These are phyloP conservation scores for Drosophila algonquin DNA, from an alignment of 2,888 invertebrate species.

Conservation along the genomic window DNA sequence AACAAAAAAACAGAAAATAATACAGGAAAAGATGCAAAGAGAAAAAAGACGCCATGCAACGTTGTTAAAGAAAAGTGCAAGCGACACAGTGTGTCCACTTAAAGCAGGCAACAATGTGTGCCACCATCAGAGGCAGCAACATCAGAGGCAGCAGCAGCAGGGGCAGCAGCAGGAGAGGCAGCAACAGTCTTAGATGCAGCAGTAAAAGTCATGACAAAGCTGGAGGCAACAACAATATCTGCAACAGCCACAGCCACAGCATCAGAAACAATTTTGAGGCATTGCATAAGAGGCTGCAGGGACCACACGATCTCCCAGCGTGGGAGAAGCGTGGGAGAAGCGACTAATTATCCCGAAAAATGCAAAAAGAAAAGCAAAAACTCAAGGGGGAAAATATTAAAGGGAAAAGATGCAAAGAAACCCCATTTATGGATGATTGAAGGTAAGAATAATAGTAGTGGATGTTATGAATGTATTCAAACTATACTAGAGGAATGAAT, in stretches of 20 bases:
- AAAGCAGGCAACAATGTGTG: slow-evolving; percentile 51
- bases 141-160: slow-evolving; percentile 5
- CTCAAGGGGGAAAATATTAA: background rate
- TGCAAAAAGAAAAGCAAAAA: slow-evolving; percentile 8
- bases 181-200: slow-evolving; percentile 9
- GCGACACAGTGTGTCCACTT: slow-evolving; percentile 58
- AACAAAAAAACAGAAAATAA: slow-evolving; percentile 13
- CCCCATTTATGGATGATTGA: no score
- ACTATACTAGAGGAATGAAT: no score
- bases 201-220: background rate
- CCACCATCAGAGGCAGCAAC: slow-evolving; percentile 27
- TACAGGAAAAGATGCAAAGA: slow-evolving; percentile 23
- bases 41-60: slow-evolving; percentile 30
- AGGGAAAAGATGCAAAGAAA: no score
- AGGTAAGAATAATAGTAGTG: no score
- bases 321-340: slow-evolving; percentile 32
- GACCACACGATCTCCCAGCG: slow-evolving; percentile 26
- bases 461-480: no score
- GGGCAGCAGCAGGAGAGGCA: background rate
- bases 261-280: slow-evolving; percentile 37
- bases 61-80: slow-evolving; percentile 48
- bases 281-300: slow-evolving; percentile 34
- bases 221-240: slow-evolving; percentile 4
- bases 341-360: slow-evolving; percentile 29
- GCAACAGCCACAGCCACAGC: slow-evolving; percentile 33